These are phyloP conservation scores for Nudaria mundana DNA, from an alignment of 2,888 invertebrate species.

Conservation along the genomic window DNA sequence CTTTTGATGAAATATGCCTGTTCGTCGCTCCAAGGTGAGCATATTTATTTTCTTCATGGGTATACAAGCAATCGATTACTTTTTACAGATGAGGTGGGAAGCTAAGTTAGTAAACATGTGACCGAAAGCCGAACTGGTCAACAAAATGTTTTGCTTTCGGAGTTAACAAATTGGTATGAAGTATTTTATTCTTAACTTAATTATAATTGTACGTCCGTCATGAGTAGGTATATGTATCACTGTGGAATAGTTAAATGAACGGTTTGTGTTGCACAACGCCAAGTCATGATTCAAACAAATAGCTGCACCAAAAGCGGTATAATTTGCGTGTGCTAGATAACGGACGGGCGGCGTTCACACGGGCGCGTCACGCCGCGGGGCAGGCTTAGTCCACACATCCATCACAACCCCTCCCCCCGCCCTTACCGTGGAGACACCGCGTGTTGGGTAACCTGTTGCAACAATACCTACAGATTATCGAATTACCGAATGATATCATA, in stretches of 20 bases:
- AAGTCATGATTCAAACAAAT: slow-evolving; percentile 45
- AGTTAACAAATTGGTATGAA: too few species aligned
- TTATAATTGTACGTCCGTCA: too few species aligned
- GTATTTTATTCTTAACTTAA: too few species aligned
- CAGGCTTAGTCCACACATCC: slow-evolving; percentile 25
- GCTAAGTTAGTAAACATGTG: too few species aligned
- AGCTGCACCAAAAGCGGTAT: slow-evolving; percentile 44
- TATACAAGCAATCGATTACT: too few species aligned
- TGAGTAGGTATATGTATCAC: slow-evolving; percentile 3
- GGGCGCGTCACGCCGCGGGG: slow-evolving; percentile 20
- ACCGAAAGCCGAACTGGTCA: too few species aligned
- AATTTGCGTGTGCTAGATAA: slow-evolving; percentile 42
- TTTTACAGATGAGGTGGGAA: too few species aligned
- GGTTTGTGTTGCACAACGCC: slow-evolving; percentile 34
- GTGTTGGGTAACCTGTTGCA: slow-evolving; percentile 29
- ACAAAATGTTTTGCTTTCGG: too few species aligned
- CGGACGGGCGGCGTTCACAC: slow-evolving; percentile 44
- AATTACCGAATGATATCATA: neutral
- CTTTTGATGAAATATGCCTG: too few species aligned
- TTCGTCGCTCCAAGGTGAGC: too few species aligned
- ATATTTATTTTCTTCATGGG: too few species aligned
- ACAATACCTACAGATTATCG: neutral
- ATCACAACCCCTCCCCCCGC: slow-evolving; percentile 31
- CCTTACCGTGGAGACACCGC: neutral
- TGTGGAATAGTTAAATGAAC: slow-evolving; percentile 25